Base-by-base conservation (phyloP, 1,140 invertebrate species). In the Aphaenogaster floridana region DNA sequence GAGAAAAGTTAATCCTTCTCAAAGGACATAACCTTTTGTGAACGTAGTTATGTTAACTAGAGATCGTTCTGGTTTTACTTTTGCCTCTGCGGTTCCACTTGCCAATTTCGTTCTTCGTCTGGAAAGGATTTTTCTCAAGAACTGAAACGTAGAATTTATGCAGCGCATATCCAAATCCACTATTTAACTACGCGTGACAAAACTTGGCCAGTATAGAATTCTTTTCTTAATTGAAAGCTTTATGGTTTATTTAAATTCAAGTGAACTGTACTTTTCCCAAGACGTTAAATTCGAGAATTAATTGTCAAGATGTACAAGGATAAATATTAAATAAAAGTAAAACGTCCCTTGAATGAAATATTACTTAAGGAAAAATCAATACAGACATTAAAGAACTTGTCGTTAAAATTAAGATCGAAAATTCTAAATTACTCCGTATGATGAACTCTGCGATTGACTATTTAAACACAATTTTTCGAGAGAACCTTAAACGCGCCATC, bases 21-120 rank as follows among this genome's bases (percentile, higher is more conserved):
- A n/a, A 17, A 34, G 28, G 17, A 61, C 8, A 48, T 54, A n/a
- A 52, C 15, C 9, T 42, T 13, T n/a, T 48, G 28, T 28, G n/a
- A 45, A 48, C 39, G n/a, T 9, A 15, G n/a, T 74, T 84, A 48
- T 61, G 68, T 83, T 59, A 72, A 71, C 15, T 45, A 36, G 11
- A 36, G 11, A 57, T 48, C 17, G 48, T 13, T 48, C 57, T 36
- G 7, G 0, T 13, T 13, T 13, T 69, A 54, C 13, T 45, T 69
- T 45, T 13, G 63, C 11, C 42, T 42, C 7, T 17, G 48, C 13
- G 36, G 15, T 15, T 36, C 2, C 9, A 50, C 3, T 36, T 50
- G 59, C 11, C 17, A 66, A 66, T 79, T 64, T 34, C 1, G 0
- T 36, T 15, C 9, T 36, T 48, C 6, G 13, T 28, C 13, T 50